phyloP scores from a whole-genome alignment of 1,140 invertebrate genomes.

The Plectrocnemia conspersa region DNA sequence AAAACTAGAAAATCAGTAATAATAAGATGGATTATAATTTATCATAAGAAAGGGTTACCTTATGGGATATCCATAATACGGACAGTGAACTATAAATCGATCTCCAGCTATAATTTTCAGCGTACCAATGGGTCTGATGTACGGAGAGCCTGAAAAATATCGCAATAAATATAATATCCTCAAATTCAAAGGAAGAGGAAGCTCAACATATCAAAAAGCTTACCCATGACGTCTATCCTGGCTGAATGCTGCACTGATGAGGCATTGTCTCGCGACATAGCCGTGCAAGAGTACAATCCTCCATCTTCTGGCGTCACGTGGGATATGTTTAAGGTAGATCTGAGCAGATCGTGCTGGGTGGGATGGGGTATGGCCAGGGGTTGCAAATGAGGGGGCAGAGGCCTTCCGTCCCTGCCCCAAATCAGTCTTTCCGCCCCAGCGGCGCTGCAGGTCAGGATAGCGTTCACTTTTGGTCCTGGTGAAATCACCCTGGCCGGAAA shows the following conservation, averaged over 20 bases:
- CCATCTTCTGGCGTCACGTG: slow-evolving; percentile 71
- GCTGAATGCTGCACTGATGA: slow-evolving; percentile 63
- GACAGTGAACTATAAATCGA: slow-evolving; percentile 72
- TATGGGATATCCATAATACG: slow-evolving; percentile 84
- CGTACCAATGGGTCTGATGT: slow-evolving; percentile 72
- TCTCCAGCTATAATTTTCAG: slow-evolving; percentile 77
- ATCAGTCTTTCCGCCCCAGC: slow-evolving; percentile 17
- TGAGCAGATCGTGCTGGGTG: not conserved
- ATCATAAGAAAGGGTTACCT: slow-evolving; percentile 40
- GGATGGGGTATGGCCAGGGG: not conserved
- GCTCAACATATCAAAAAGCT: slow-evolving; percentile 35
- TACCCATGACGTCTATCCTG: slow-evolving; percentile 81
- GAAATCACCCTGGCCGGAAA: slow-evolving; percentile 20
- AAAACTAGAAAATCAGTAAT: no score
- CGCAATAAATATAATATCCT: not conserved
- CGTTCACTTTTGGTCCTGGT: slow-evolving; percentile 11
- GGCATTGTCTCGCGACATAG: slow-evolving; percentile 65
- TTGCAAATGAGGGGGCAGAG: slow-evolving; percentile 3
- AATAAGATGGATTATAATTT: no score
- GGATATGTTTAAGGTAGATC: slow-evolving; percentile 64
- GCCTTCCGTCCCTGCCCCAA: slow-evolving; percentile 25
- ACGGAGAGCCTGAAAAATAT: slow-evolving; percentile 67
- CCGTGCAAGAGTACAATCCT: slow-evolving; percentile 73
- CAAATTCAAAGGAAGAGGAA: no score
- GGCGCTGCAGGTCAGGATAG: slow-evolving; percentile 20